Base-by-base conservation (phyloP, 2,113 vertebrate genomes). In the Festucalex cinctus region DNA sequence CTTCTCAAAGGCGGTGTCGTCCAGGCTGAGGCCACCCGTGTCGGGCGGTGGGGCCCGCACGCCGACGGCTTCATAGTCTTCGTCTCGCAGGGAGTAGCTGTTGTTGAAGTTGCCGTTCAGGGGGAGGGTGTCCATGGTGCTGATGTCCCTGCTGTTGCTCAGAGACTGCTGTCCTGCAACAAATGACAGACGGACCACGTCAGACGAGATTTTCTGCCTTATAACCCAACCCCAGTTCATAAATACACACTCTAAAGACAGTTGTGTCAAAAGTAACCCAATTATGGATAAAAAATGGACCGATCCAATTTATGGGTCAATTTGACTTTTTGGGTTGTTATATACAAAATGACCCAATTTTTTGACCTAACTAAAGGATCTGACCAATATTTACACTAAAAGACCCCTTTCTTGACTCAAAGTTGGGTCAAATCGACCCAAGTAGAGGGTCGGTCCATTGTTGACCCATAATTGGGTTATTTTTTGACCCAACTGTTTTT, bases 71-170 rank as follows among this genome's bases (percentile, higher is more conserved):
- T 90, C 92, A 78, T 96, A 97, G 89, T 96, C 94, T 69, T 96
- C 95, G 3, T 96, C 96, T 72, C 94, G 93, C 90, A 96, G 89
- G 19, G 97, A 98, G 91, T 98, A 99, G 93, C 96, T 99, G 92
- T 97, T 98, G 94, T 97, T 98, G 88, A 99, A 99, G 87, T 98
- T 98, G 93, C 96, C 97, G 88, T 98, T 99, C 93, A 99, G 97
- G 90, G 97, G 97, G 91, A 99, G 96, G 91, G 96, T 99, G 95
- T 98, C 97, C 97, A 98, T 99, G 91, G 96, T 93, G 89, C 96
- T 98, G 93, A 95, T 93, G 92, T 98, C 96, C 93, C 95, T 94
- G 94, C 94, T 95, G 94, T 95, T 95, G 93, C 94, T 98, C 93
- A 98, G 94, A 91, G 97, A 97, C 92, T 96, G 89, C 89, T 92